Evolutionary conservation across 2,888 invertebrate species (phyloP), one percentile per base, ranked within the genome.

Genomic region (Harpalus rubripes): DNA sequence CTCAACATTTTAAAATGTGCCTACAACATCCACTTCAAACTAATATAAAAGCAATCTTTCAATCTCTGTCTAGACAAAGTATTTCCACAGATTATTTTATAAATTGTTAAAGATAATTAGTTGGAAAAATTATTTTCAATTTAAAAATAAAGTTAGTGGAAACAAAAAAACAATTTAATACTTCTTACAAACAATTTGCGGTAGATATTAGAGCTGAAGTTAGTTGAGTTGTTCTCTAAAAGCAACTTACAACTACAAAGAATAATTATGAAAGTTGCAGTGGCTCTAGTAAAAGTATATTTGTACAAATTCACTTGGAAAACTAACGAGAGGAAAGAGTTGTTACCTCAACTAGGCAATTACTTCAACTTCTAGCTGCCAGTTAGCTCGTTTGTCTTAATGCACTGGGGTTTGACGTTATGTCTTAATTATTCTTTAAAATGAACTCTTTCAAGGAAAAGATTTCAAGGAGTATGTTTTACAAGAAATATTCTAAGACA

Each of bases 301-400:
- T 79, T 79, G 59, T 79, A 61, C 61, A 59, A 79, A 79, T 79
- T 61, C 59, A 59, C 79, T 78, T 78, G 78, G 78, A 58, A 15
- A 58, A 58, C 78, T 56, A 32, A 22, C 74, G 58, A 78, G 78
- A 58, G 78, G 44, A 78, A 78, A 68, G 68, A 68, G 68, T 68
- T 68, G 32, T 44, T 41, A 74, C 72, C 72, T 16, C 72, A 74
- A 74, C 18, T 74, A 74, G 10, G 44, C 44, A 74, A 74, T 74
- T 44, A 44, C 18, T 74, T 74, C 18, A 74, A 74, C 72, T 74
- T 44, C 41, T 41, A 16, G 72, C 16, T 74, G 72, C 15, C 39
- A 68, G 32, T 32, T 32, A 32, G 32, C 32, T 32, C 32, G 32
- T 41, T 74, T 74, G 18, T 44, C 44, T 44, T 18, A 74, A 41